Evolutionary conservation across 2,113 vertebrate genomes (phyloP), one percentile per base, ranked within the genome.

Genomic region (Centrocercus urophasianus): DNA sequence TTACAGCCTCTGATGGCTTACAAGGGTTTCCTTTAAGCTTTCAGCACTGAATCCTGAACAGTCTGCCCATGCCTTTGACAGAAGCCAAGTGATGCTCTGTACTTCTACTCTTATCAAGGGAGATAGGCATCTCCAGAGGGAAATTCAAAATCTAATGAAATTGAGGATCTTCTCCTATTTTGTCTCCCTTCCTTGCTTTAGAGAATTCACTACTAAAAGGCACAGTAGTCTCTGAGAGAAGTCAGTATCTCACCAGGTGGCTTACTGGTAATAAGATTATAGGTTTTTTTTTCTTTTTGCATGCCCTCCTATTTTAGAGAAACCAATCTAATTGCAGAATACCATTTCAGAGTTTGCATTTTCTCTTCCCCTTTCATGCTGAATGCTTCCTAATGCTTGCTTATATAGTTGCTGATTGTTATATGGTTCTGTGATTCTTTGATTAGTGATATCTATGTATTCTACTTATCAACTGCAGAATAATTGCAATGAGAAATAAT

Each of bases 141-240:
- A 83, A 90, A 83, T 74, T 80, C 75, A 88, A 93, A 95, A 88
- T 93, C 69, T 86, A 74, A 88, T 67, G 47, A 88, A 93, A 78
- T 36, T 0, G 0, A 52, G 65, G 64, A 88, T 72, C 52, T 45
- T 83, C n/a, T 64, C 27, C 52, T 36, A 67, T 83, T 88, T 73
- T 52, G 38, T 71, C 22, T 80, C 25, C 43, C 27, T 74, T 40
- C 38, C 88, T 80, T 89, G 20, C 52, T 93, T 42, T 52, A 88
- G 69, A 83, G 69, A 88, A 85, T 91, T 92, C 82, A 79, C 20
- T 88, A 76, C 78, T 89, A 81, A 91, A 93, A 82, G 63, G 60
- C 40, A 48, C n/a, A 70, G 64, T 48, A 80, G 27, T 85, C 43
- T 78, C 61, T 77, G 78, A 89, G 66, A 95, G n/a, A 42, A 89